Evolutionary conservation across 2,113 vertebrate genomes (phyloP).

Genomic region (Perca fluviatilis): DNA sequence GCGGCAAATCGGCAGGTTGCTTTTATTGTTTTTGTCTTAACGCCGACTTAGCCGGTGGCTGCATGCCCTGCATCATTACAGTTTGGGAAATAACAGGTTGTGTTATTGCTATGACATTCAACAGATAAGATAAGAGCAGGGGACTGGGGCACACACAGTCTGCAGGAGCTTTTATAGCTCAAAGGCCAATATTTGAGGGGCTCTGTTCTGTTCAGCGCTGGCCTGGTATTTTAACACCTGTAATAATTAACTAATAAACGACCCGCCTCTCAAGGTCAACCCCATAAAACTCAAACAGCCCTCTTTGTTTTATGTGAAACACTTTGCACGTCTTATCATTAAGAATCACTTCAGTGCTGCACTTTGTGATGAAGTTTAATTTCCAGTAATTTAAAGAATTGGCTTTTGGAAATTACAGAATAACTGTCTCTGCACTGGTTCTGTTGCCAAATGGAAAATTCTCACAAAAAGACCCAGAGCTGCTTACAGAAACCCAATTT

Average conservation of each 20-base stretch:
- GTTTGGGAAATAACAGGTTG: constrained; percentile 73
- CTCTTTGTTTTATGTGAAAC: constrained; percentile 44
- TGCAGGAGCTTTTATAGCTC: constrained; percentile 54
- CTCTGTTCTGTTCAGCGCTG: constrained; percentile 21
- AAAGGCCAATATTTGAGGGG: constrained; percentile 59
- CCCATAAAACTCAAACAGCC: constrained; percentile 44
- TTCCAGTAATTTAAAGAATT: not conserved
- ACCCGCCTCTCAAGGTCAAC: constrained; percentile 49
- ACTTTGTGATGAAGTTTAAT: not conserved
- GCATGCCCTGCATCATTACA: constrained; percentile 44
- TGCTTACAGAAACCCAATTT: not conserved
- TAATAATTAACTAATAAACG: constrained; percentile 76
- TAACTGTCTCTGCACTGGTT: not conserved
- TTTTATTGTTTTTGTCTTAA: no score
- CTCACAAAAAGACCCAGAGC: not conserved
- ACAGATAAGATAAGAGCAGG: constrained; percentile 73
- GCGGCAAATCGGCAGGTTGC: no score
- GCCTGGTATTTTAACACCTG: constrained; percentile 45
- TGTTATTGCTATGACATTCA: constrained; percentile 63
- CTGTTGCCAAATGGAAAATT: not conserved
- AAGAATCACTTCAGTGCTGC: not conserved
- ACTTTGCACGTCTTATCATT: constrained; percentile 21
- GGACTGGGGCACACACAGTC: constrained; percentile 25
- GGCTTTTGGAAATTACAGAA: not conserved
- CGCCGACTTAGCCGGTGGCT: not conserved